phyloP scores from a whole-genome alignment of 2,797 vertebrate genomes.

The Tachyglossus aculeatus region DNA sequence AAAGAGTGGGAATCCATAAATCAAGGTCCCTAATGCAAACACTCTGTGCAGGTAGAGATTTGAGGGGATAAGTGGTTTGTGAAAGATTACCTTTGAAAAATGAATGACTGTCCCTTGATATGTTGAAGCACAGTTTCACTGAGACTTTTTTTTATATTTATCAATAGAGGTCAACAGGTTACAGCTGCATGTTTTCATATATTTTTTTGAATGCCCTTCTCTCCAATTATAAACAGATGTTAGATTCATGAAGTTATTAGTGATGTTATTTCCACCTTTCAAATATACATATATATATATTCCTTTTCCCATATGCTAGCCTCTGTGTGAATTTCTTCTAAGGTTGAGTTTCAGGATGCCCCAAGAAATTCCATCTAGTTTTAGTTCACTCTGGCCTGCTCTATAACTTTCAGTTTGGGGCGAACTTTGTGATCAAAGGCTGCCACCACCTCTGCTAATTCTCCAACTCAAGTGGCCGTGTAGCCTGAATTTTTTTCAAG shows the following conservation, averaged over 20 bases:
- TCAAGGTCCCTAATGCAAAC: slow-evolving; percentile 84
- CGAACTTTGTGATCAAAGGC: neutral
- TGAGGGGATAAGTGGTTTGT: slow-evolving; percentile 80
- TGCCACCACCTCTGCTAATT: neutral
- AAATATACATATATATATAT: slow-evolving; percentile 6
- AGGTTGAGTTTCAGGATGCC: too few relatives aligned
- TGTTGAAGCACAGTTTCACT: slow-evolving; percentile 66
- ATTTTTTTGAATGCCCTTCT: slow-evolving; percentile 33
- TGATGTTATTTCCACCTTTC: slow-evolving; percentile 49
- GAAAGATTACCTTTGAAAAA: slow-evolving; percentile 81
- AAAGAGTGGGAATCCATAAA: slow-evolving; percentile 79
- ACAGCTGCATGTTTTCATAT: slow-evolving; percentile 66
- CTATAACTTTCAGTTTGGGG: neutral
- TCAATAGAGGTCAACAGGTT: slow-evolving; percentile 74
- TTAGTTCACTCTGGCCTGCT: too few relatives aligned
- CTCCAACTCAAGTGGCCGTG: neutral
- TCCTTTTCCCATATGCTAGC: too few relatives aligned
- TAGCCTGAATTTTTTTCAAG: neutral
- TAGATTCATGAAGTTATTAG: slow-evolving; percentile 62
- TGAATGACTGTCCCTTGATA: slow-evolving; percentile 73
- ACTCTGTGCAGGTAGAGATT: slow-evolving; percentile 81
- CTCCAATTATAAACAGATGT: slow-evolving; percentile 80
- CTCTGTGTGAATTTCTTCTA: too few relatives aligned
- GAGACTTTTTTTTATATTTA: slow-evolving; percentile 52
- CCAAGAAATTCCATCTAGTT: too few relatives aligned